Evolutionary conservation across 2,113 vertebrate species (phyloP).

Genomic region (Aplodontia rufa): DNA sequence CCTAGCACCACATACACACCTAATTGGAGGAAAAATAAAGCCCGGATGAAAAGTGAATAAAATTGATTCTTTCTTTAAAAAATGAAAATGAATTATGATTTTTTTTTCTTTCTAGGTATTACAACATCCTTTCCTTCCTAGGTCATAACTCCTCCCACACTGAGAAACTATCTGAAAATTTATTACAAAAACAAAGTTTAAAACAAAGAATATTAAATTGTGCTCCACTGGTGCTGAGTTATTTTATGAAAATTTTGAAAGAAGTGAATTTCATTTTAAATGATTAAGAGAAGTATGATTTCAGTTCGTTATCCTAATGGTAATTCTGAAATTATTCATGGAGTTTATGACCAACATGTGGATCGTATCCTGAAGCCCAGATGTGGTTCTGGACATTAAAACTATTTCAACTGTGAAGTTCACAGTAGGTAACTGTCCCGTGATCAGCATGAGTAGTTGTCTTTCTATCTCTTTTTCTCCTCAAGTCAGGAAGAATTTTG

Average conservation of each 20-base stretch:
- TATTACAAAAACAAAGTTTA: neutral
- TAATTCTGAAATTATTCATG: neutral
- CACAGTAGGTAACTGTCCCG: neutral
- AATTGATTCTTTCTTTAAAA: no score
- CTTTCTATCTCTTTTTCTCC: neutral
- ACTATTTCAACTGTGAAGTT: neutral
- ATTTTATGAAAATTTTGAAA: neutral
- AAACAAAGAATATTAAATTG: neutral
- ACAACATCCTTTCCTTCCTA: neutral
- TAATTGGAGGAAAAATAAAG: no score
- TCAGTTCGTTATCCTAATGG: slow-evolving; percentile 9
- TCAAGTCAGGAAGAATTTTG: neutral
- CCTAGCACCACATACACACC: no score
- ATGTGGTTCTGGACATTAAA: neutral
- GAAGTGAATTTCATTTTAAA: neutral
- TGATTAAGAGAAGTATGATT: neutral
- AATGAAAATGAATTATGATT: no score
- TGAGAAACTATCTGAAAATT: neutral
- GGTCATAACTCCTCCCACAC: neutral
- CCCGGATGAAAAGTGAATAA: no score
- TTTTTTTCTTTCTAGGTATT: neutral
- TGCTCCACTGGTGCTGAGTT: neutral
- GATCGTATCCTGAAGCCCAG: neutral
- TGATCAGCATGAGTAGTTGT: neutral
- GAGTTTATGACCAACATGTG: slow-evolving; percentile 8